These are phyloP conservation scores for Brachynemurus nebulosus DNA, from an alignment of 2,888 invertebrate genomes.

Conservation along the genomic window DNA sequence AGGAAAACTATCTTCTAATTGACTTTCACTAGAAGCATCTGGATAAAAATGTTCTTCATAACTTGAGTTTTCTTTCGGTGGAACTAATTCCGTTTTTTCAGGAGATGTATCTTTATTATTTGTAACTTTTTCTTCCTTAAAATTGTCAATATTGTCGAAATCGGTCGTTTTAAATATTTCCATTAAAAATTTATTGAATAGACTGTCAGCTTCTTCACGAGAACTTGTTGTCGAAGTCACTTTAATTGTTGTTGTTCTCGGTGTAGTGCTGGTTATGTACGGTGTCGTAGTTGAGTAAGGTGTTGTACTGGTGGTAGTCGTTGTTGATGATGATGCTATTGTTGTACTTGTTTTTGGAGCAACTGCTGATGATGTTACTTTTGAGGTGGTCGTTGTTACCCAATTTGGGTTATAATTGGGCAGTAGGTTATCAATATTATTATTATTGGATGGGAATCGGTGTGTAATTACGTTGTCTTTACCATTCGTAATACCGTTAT, in stretches of 20 bases:
- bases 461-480: constrained; percentile 27
- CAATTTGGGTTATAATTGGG: constrained; percentile 9
- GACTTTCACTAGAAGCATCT: too few relatives aligned
- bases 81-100: too few relatives aligned
- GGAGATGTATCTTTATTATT: too few relatives aligned
- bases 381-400: background rate
- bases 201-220: constrained; percentile 29
- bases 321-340: constrained; percentile 19
- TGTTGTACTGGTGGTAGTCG: constrained; percentile 18
- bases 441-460: constrained; percentile 9
- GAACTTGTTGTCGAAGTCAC: constrained; percentile 22
- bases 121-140: constrained; percentile 28
- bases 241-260: constrained; percentile 21
- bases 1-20: background rate
- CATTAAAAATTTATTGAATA: constrained; percentile 30
- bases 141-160: constrained; percentile 21
- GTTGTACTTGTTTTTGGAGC: constrained; percentile 15
- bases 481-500: constrained; percentile 39
- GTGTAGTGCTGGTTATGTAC: constrained; percentile 21
- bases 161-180: constrained; percentile 30
- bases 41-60: background rate
- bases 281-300: constrained; percentile 20
- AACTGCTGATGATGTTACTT: constrained; percentile 10
- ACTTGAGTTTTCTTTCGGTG: too few relatives aligned
- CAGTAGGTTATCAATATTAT: constrained; percentile 7